Evolutionary conservation across 2,797 vertebrate genomes (phyloP).

Genomic region (Gadopsis marmoratus): DNA sequence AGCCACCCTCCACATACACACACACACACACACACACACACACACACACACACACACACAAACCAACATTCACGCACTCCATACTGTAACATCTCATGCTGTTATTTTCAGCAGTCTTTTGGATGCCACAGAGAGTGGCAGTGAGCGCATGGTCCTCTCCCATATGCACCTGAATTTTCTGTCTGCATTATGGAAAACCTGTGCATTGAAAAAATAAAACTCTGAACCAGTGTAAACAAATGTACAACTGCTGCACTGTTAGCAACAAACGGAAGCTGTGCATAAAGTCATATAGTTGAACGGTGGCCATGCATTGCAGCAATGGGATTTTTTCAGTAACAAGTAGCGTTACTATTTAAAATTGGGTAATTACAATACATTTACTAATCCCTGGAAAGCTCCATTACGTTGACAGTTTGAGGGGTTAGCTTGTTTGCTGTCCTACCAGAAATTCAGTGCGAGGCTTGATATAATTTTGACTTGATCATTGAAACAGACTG

Average conservation of each 20-base stretch:
- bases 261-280: background rate
- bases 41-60: conserved; percentile 7
- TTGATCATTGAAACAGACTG: background rate
- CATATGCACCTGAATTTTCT: background rate
- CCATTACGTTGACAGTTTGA: too few relatives aligned
- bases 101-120: conserved; percentile 1
- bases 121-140: background rate
- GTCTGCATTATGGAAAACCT: background rate
- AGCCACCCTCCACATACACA: background rate
- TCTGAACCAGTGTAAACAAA: background rate
- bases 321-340: background rate
- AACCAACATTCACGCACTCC: background rate
- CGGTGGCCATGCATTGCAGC: background rate
- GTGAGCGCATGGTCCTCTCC: background rate
- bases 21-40: conserved; percentile 8
- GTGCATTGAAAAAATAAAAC: background rate
- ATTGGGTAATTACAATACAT: background rate
- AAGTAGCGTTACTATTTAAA: background rate
- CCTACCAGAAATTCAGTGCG: background rate
- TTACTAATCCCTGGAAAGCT: background rate
- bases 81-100: background rate
- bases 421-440: background rate
- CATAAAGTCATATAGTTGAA: background rate
- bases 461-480: background rate
- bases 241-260: background rate